Evolutionary conservation across 2,113 vertebrate genomes (phyloP), one percentile per base, ranked within the genome.

Genomic region (Nicator chloris): DNA sequence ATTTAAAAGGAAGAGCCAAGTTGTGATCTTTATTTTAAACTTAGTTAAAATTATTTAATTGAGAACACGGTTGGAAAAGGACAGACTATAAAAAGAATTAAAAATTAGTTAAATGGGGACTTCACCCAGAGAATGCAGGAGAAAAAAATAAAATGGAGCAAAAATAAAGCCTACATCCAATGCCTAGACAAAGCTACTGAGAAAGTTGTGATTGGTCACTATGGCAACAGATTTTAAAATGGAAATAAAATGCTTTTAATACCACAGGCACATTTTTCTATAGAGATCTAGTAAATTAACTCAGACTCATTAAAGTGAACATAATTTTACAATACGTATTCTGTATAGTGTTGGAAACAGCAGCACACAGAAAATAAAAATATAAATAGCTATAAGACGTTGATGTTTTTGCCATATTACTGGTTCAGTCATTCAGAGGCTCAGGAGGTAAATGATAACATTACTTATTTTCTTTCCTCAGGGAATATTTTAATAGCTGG

Each of bases 181-280:
- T 86, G 82, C 92, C 64, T 86, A 83, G 85, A 92, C 51, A 92
- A 92, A 94, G 90, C 91, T 80, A 56, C 56, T 57, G 66, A 93
- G 69, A 94, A 92, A 94, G 90, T 90, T 94, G 77, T 93, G 78
- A 73, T 87, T 53, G 47, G 84, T 97, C 88, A 86, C 95, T 90
- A 97, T 91, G 92, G 95, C 88, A 97, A 97, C 96, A 82, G 93
- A 91, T 90, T 77, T 88, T 92, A 71, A 95, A 94, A 96, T 82
- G 70, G 92, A 95, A 94, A 92, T 87, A 92, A 92, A 94, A 83
- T 68, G 68, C 64, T 92, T 95, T 92, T 88, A 85, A 78, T 90
- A 75, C n/a, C 35, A 22, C 66, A 86, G 66, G 68, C 66, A 92
- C 23, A 45, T 86, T 95, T 92, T 82, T 80, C 76, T 70, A 26